Percentiles rank a stretch among this genome's conserved stretches.
These are phyloP conservation scores for Alloscopus bannaensis DNA, from an alignment of 2,888 invertebrate genomes.

Conservation along the genomic window DNA sequence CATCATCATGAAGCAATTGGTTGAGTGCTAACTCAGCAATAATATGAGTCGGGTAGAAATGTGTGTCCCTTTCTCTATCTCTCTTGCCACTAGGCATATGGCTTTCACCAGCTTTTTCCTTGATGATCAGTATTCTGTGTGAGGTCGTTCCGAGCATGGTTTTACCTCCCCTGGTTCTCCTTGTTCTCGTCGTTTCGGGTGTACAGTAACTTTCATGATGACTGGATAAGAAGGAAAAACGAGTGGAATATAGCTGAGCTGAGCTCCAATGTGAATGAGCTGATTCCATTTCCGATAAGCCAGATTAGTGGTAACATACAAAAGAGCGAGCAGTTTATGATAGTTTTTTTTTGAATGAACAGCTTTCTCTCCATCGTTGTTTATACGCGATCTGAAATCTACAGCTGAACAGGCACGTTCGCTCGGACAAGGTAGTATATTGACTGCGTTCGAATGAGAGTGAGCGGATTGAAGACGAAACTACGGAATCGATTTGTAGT, in stretches of 20 bases:
- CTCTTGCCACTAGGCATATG: slow-evolving; percentile 1
- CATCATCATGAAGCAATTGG: slow-evolving; percentile 10
- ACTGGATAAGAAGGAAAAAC: not conserved
- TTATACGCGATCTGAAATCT: not conserved
- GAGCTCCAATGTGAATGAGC: slow-evolving; percentile 10
- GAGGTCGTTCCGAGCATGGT: too few relatives aligned
- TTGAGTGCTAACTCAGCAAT: slow-evolving; percentile 9
- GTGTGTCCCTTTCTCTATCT: slow-evolving; percentile 15
- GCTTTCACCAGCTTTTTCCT: slow-evolving; percentile 12
- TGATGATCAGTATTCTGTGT: slow-evolving; percentile 7
- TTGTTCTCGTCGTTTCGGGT: not conserved
- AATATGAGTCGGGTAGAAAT: not conserved
- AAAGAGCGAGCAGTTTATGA: slow-evolving; percentile 24
- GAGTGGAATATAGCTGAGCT: slow-evolving; percentile 14
- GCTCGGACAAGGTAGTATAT: too few relatives aligned
- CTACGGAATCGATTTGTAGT: slow-evolving; percentile 8
- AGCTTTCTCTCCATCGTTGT: slow-evolving; percentile 15
- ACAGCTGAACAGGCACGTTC: slow-evolving; percentile 9
- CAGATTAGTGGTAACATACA: slow-evolving; percentile 17
- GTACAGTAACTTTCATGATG: slow-evolving; percentile 10
- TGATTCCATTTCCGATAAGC: slow-evolving; percentile 34
- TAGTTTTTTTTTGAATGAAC: slow-evolving; percentile 28
- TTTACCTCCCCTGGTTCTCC: too few relatives aligned
- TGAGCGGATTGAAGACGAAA: too few relatives aligned
- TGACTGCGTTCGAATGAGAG: too few relatives aligned